Base-by-base conservation (phyloP, 2,113 vertebrate species). In the Lagenorhynchus albirostris region DNA sequence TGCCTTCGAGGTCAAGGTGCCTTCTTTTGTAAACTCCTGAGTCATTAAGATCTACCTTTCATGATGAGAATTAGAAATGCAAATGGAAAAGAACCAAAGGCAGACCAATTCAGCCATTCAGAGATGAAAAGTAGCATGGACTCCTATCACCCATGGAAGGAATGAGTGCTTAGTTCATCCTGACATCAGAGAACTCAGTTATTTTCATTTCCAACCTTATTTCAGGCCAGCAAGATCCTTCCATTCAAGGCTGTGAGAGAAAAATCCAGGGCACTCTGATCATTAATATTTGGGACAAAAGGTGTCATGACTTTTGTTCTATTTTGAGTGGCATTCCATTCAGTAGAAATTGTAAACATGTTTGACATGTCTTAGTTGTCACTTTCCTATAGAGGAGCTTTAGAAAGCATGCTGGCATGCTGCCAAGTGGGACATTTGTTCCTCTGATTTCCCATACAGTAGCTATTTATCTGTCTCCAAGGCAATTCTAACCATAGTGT, bases 391-490 rank as follows among this genome's bases (percentile, higher is more conserved):
- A 60, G 89, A 67, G 88, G 89, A 58, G 18, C 47, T 93, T 88
- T 80, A 62, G 77, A 92, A 91, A 89, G 76, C 50, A 62, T 0
- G 10, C 71, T 95, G 82, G 93, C 81, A 53, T 18, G 3, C 36
- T 60, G 50, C 91, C 85, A 79, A n/a, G 41, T 25, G 13, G 20
- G 55, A n/a, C 55, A 38, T 79, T 90, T 92, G 38, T 79, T 74
- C 53, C 38, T 92, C 38, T 80, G 4, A 50, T 80, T 96, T 94
- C 88, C 93, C 76, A 91, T 70, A 70, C 25, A 76, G 88, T 33
- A 67, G 81, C 73, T 76, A n/a, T 96, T 88, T 82, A 36, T 85
- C 82, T 70, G 53, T 95, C 91, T 96, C 86, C 83, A 79, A 50
- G 73, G 92, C 79, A 92, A 55, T 97, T 82, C 89, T 11, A 87